A percentile compares a stretch with the other conserved stretches of the same genome.
These are phyloP conservation scores for Macrotis lagotis DNA, from an alignment of 2,113 vertebrate genomes.

Conservation along the genomic window DNA sequence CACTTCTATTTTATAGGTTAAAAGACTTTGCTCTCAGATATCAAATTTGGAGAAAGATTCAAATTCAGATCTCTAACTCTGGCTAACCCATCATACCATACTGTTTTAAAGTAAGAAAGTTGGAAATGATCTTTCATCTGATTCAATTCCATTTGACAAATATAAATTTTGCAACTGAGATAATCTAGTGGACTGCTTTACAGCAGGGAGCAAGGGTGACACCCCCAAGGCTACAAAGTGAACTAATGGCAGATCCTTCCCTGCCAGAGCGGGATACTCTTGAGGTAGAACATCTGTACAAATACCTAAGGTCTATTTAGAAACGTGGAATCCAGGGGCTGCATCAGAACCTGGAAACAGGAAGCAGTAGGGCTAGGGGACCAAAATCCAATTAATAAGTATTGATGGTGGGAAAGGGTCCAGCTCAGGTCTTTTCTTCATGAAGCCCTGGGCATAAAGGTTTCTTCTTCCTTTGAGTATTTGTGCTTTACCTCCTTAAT, in stretches of 20 bases:
- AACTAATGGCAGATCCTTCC: background rate
- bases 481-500: background rate
- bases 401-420: too few relatives aligned
- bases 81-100: background rate
- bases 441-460: background rate
- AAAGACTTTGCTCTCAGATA: too few relatives aligned
- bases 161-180: background rate
- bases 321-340: background rate
- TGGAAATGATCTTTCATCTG: background rate
- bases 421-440: background rate
- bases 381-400: background rate
- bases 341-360: background rate
- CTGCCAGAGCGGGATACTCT: background rate
- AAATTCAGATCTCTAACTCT: background rate
- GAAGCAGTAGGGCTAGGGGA: background rate
- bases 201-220: background rate
- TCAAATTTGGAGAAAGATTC: background rate
- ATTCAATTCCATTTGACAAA: background rate
- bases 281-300: background rate
- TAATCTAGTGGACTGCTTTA: background rate
- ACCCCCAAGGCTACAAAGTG: background rate
- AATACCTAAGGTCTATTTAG: background rate
- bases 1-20: background rate
- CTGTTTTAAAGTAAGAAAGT: background rate
- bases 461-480: background rate